Evolutionary conservation across 2,113 vertebrate species (phyloP), one percentile per base, ranked within the genome.

Genomic region (Chaetodon auriga): DNA sequence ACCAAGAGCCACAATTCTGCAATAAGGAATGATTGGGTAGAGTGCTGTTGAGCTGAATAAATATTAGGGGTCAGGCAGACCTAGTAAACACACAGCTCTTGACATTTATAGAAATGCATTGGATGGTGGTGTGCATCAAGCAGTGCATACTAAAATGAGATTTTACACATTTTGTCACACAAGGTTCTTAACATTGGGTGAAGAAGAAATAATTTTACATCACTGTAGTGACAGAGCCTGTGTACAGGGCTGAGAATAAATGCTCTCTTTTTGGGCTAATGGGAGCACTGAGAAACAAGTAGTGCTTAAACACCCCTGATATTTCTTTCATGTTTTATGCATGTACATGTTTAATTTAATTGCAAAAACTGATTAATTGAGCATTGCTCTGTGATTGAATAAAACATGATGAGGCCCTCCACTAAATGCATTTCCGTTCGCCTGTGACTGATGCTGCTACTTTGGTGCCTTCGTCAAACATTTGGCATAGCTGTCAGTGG

Each of bases 341-440:
- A 94, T 95, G 91, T 90, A 91, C 87, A 92, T 93, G 91, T 94
- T 94, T 95, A 95, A 95, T 94, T 95, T 94, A 94, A 96, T 96
- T 94, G 92, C 89, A 90, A 92, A 94, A 94, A 93, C 93, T 95
- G 95, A 96, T 96, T 95, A 95, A 95, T 95, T 94, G 94, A 93
- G 94, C 91, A 82, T 84, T 62, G 81, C 87, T 81, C 79, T 84
- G 84, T 95, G 93, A 96, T 95, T 95, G 95, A 94, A 95, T 95
- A 94, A 95, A 95, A 94, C 93, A 95, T 94, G 94, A 95, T 90
- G 94, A 94, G 84, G 93, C 91, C 92, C 90, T 87, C 87, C 83
- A 60, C 93, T 95, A 95, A 95, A 95, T 82, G 94, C 92, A 91
- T 95, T 96, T 95, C 83, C 90, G 91, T 55, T 93, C 76, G 81